A percentile compares a stretch with the other conserved stretches of the same genome.
Evolutionary conservation across 2,888 invertebrate species (phyloP).

Genomic region (Drosophila nr. perissopoda): DNA sequence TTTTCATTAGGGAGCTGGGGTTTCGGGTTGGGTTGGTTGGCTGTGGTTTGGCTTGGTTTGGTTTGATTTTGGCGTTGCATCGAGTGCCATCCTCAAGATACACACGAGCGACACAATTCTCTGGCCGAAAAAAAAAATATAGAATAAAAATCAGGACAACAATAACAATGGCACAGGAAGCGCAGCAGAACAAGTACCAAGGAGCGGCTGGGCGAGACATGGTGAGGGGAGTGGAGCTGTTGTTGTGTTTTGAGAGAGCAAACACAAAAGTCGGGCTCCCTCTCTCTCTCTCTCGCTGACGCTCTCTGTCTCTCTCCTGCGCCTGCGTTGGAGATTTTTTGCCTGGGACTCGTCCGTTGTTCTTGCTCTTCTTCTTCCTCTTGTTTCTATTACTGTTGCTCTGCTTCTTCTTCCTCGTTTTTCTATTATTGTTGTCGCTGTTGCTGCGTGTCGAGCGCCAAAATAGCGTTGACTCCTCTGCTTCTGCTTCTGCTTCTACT

Average conservation of each 20-base stretch:
- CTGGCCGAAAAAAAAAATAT: conserved; percentile 53
- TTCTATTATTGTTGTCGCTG: conserved; percentile 9
- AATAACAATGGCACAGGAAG: conserved; percentile 53
- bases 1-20: conserved; percentile 43
- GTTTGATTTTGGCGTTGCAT: not conserved
- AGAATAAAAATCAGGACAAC: conserved; percentile 45
- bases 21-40: not conserved
- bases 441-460: conserved; percentile 14
- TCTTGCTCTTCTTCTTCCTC: not conserved
- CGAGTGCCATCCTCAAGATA: conserved; percentile 58
- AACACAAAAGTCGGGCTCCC: not conserved
- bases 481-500: conserved; percentile 10
- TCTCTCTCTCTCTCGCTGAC: not conserved
- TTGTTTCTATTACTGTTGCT: not conserved
- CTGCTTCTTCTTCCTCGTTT: not conserved
- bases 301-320: conserved; percentile 5
- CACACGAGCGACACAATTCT: conserved; percentile 73
- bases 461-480: conserved; percentile 20
- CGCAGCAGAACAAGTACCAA: conserved; percentile 11
- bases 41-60: not conserved
- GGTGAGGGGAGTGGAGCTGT: not conserved
- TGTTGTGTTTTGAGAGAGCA: not conserved
- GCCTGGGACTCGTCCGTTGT: conserved; percentile 25
- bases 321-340: conserved; percentile 38
- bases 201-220: not conserved